Percentiles rank a stretch among this genome's conserved stretches.
Evolutionary conservation across 2,113 vertebrate species (phyloP).

Genomic region (Oncorhynchus gorbuscha): DNA sequence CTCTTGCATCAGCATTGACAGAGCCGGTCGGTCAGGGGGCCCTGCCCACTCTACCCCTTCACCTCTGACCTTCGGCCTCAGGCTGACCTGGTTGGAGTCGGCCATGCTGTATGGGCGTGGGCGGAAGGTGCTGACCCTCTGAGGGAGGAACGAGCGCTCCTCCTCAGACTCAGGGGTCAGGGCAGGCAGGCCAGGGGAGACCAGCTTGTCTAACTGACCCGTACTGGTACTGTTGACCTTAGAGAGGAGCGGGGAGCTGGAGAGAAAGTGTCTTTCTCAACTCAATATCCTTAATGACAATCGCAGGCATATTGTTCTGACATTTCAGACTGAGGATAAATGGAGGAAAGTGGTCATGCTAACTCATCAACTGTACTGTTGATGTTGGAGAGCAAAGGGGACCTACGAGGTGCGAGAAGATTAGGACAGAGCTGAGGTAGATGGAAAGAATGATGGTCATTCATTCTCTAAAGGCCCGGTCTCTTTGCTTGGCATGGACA

Average conservation of each 20-base stretch:
- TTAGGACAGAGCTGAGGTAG: conserved; percentile 4
- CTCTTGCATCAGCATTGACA: conserved; percentile 25
- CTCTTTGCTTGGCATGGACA: neutral
- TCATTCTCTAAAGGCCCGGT: neutral
- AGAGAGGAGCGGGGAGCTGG: conserved; percentile 67
- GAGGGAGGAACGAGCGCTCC: conserved; percentile 62
- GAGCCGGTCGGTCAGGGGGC: neutral
- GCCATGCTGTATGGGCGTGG: conserved; percentile 84
- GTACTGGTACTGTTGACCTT: conserved; percentile 74
- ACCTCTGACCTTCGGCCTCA: conserved; percentile 11
- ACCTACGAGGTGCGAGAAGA: neutral
- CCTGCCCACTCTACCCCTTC: neutral
- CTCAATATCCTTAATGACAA: neutral
- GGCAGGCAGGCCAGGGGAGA: conserved; percentile 46
- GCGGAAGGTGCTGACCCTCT: conserved; percentile 77
- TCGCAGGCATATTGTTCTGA: neutral
- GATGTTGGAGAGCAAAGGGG: conserved; percentile 33
- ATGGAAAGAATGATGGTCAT: neutral
- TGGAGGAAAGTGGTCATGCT: neutral
- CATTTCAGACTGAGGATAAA: conserved; percentile 12
- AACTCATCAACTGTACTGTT: conserved; percentile 35
- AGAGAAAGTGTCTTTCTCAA: neutral
- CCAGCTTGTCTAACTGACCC: conserved; percentile 75
- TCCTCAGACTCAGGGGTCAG: conserved; percentile 65
- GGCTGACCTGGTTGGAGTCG: conserved; percentile 70